These are phyloP conservation scores for silkworm (Bombyx mori) DNA, from an alignment of 1,140 invertebrate species.

Conservation along the genomic window DNA sequence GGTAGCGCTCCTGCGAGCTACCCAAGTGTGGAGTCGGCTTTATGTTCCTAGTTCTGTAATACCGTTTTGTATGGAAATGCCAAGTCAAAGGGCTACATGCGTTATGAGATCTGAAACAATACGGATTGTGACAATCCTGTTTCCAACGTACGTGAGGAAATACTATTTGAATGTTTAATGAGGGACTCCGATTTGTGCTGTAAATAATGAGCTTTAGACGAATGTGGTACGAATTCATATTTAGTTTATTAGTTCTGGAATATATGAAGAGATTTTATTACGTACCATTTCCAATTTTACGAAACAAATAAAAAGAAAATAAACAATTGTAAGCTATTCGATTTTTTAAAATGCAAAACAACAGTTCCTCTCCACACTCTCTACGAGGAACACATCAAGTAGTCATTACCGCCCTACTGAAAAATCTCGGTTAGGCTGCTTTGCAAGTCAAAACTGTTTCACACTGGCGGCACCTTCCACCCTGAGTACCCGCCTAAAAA, in stretches of 20 bases:
- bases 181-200: constrained; percentile 22
- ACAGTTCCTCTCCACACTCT: constrained; percentile 30
- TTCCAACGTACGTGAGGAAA: constrained; percentile 55
- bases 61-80: constrained; percentile 48
- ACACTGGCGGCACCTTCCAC: background rate
- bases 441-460: constrained; percentile 66
- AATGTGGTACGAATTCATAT: no score
- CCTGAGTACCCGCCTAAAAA: no score
- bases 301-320: background rate
- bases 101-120: constrained; percentile 70
- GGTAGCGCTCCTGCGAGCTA: constrained; percentile 48
- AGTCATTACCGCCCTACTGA: constrained; percentile 63
- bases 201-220: no score
- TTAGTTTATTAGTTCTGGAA: no score
- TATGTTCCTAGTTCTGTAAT: constrained; percentile 47
- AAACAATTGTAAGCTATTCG: background rate
- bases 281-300: no score
- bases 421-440: constrained; percentile 57
- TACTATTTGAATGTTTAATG: constrained; percentile 62
- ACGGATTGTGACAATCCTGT: constrained; percentile 60
- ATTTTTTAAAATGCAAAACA: background rate
- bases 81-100: constrained; percentile 60
- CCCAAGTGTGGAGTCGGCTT: constrained; percentile 60
- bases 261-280: no score
- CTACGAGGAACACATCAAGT: constrained; percentile 43